Conservation (phyloP, 2,888 invertebrate species). For the Xylota sylvarum region DNA sequence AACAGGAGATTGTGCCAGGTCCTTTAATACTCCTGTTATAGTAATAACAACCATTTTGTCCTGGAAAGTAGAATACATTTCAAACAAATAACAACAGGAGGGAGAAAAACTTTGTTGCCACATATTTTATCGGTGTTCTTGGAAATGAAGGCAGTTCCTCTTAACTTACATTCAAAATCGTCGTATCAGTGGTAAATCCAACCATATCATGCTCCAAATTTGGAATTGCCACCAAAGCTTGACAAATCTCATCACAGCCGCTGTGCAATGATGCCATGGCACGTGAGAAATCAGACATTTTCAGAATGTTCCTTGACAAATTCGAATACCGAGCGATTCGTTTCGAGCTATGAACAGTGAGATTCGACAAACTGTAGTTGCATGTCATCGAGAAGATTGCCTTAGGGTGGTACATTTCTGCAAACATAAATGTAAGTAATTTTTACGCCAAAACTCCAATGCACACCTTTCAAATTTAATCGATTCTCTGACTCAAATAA, state of each 20-base stretch:
- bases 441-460: background rate
- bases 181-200: conserved; percentile 79
- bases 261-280: conserved; percentile 79
- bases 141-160: too few relatives aligned
- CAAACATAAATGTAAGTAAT: conserved; percentile 26
- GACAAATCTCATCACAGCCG: conserved; percentile 80
- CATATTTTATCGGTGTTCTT: too few relatives aligned
- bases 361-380: conserved; percentile 78
- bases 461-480: conserved; percentile 78
- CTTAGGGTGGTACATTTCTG: conserved; percentile 78
- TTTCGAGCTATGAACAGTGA: conserved; percentile 78
- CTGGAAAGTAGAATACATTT: conserved; percentile 57
- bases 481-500: conserved; percentile 80
- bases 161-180: conserved; percentile 77
- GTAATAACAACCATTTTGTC: conserved; percentile 78
- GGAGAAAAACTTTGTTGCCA: too few relatives aligned
- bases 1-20: conserved; percentile 77
- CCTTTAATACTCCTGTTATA: conserved; percentile 78
- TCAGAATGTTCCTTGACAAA: conserved; percentile 79
- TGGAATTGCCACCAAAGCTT: conserved; percentile 80
- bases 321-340: conserved; percentile 80
- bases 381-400: conserved; percentile 82
- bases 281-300: conserved; percentile 77
- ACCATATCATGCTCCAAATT: conserved; percentile 80
- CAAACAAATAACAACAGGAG: background rate